Evolutionary conservation across 2,888 invertebrate species (phyloP).

Genomic region (Gonocerus acuteangulatus): DNA sequence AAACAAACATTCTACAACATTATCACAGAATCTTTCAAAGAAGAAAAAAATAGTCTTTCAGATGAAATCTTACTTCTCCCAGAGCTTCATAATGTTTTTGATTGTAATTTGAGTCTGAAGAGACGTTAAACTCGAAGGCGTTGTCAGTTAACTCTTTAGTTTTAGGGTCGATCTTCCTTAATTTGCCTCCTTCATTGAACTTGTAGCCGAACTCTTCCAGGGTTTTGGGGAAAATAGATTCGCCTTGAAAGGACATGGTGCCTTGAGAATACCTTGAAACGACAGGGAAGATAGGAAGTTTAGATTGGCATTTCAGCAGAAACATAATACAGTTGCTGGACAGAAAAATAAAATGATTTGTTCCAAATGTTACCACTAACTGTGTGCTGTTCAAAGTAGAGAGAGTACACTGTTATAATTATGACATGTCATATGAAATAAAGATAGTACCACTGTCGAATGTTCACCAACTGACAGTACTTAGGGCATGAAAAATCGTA

Average conservation of each 20-base stretch:
- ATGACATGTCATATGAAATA: too few relatives aligned
- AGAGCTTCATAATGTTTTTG: constrained; percentile 65
- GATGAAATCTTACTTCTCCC: constrained; percentile 50
- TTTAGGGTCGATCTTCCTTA: constrained; percentile 52
- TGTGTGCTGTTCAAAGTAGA: too few relatives aligned
- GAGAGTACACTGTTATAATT: too few relatives aligned
- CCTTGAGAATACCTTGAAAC: constrained; percentile 9
- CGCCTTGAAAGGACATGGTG: neutral
- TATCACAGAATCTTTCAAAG: neutral
- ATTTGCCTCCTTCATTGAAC: constrained; percentile 56
- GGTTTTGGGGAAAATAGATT: constrained; percentile 33
- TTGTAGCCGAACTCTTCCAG: constrained; percentile 51
- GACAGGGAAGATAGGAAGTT: neutral
- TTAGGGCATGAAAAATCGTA: too few relatives aligned
- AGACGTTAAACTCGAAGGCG: constrained; percentile 59
- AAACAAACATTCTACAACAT: neutral
- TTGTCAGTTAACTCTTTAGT: constrained; percentile 49
- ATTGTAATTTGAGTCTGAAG: constrained; percentile 54
- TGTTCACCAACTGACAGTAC: too few relatives aligned
- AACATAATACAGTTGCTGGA: too few relatives aligned
- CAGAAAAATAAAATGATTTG: too few relatives aligned
- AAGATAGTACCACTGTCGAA: too few relatives aligned
- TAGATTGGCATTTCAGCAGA: too few relatives aligned
- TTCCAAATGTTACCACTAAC: too few relatives aligned
- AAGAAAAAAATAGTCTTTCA: neutral